A percentile compares a stretch with the other conserved stretches of the same genome.
Conservation (phyloP, 1,140 invertebrate species). For the Hylaeus anthracinus region DNA sequence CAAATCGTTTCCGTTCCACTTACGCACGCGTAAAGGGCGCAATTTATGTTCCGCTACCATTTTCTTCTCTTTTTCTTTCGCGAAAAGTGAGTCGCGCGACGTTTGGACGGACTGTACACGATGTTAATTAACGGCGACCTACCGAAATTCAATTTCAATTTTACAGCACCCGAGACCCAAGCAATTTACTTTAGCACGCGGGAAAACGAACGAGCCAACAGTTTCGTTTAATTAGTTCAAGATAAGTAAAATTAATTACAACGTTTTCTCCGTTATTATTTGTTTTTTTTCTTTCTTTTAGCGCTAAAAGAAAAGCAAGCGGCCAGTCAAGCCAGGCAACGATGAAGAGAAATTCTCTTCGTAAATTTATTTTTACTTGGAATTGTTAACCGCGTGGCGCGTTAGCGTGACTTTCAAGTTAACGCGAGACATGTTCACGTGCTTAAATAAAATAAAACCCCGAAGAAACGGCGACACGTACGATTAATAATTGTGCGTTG, state of each 20-base stretch:
- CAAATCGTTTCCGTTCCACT: too few relatives aligned
- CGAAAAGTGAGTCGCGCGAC: neutral
- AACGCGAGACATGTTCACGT: neutral
- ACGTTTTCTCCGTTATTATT: neutral
- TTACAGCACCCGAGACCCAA: slow-evolving; percentile 3
- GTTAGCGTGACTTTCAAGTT: slow-evolving; percentile 18
- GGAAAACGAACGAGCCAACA: neutral
- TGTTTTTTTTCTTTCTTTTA: too few relatives aligned
- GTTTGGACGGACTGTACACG: neutral
- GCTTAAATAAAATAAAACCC: slow-evolving; percentile 7
- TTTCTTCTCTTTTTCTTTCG: neutral
- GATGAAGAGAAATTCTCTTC: neutral
- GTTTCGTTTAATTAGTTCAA: slow-evolving; percentile 15
- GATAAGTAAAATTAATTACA: slow-evolving; percentile 14
- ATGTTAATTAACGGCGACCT: slow-evolving; percentile 41
- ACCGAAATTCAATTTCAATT: slow-evolving; percentile 41
- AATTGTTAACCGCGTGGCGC: neutral
- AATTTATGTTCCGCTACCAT: neutral
- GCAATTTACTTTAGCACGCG: slow-evolving; percentile 23
- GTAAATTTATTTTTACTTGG: neutral
- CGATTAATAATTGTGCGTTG: neutral
- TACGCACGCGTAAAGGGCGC: neutral
- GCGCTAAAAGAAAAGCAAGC: neutral
- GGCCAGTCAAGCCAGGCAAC: neutral
- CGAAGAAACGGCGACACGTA: neutral